These are phyloP conservation scores for Harmothoe impar DNA, from an alignment of 2,888 invertebrate genomes.

Conservation along the genomic window DNA sequence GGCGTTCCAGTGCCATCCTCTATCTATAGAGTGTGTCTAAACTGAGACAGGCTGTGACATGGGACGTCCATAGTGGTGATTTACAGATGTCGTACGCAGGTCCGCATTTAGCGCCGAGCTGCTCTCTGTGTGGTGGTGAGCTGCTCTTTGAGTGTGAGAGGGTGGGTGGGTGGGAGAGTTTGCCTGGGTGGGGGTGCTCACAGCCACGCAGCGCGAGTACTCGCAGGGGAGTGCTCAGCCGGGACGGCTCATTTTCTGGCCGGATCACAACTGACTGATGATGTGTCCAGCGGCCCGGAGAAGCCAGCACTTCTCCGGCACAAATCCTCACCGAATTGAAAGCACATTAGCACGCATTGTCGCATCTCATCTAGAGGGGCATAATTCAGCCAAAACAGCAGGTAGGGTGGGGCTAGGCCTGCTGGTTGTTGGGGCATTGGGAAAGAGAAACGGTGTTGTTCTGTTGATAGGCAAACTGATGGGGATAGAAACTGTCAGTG, in stretches of 20 bases:
- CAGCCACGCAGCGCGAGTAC: constrained; percentile 35
- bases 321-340: constrained; percentile 60
- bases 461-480: neutral
- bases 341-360: constrained; percentile 61
- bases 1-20: too few relatives aligned
- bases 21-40: neutral
- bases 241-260: constrained; percentile 62
- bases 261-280: constrained; percentile 58
- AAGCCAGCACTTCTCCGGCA: constrained; percentile 51
- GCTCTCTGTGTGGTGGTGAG: neutral
- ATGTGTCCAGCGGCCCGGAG: constrained; percentile 54
- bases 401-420: neutral
- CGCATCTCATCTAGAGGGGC: constrained; percentile 35
- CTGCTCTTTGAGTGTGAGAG: neutral
- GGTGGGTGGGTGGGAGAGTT: neutral
- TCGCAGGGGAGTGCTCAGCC: constrained; percentile 51
- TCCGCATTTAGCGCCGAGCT: constrained; percentile 17
- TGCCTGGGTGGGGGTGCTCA: constrained; percentile 17
- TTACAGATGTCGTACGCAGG: constrained; percentile 21
- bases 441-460: neutral
- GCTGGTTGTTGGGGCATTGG: neutral
- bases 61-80: neutral
- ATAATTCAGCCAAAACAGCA: constrained; percentile 47
- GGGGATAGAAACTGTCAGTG: neutral
- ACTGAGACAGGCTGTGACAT: neutral